Evolutionary conservation across 2,888 invertebrate species (phyloP).

Genomic region (Agapostemon virescens): DNA sequence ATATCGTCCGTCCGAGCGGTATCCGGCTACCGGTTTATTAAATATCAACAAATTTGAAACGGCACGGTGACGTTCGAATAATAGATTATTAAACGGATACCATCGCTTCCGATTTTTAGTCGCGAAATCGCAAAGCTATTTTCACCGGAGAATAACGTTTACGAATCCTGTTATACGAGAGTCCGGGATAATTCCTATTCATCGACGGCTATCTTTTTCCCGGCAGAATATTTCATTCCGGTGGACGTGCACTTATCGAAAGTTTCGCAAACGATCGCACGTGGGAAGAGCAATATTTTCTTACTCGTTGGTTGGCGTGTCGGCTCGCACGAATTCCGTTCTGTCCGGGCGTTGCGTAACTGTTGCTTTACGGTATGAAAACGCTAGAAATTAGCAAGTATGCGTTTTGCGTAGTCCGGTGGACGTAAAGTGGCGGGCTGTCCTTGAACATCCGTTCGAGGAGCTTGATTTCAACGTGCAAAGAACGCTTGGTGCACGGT

Average conservation of each 20-base stretch:
- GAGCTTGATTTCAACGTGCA: conserved; percentile 52
- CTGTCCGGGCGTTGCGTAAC: conserved; percentile 5
- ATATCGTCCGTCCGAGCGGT: background rate
- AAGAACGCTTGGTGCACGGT: conserved; percentile 42
- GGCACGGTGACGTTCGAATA: background rate
- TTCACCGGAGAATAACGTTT: background rate
- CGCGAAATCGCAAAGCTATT: background rate
- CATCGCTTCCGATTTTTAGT: background rate
- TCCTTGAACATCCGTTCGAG: conserved; percentile 57
- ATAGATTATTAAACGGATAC: background rate
- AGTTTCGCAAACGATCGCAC: background rate
- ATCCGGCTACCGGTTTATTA: background rate
- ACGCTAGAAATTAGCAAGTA: background rate
- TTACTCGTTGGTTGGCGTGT: background rate
- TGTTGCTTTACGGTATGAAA: conserved; percentile 9
- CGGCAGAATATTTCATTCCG: background rate
- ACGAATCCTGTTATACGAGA: background rate
- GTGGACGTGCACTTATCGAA: background rate
- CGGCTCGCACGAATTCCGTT: conserved; percentile 3
- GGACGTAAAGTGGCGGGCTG: conserved; percentile 43
- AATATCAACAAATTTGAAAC: background rate
- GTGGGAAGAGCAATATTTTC: background rate
- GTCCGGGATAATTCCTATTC: background rate
- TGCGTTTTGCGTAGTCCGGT: conserved; percentile 26
- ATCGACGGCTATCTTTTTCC: background rate